Evolutionary conservation across 1,140 invertebrate species (phyloP).

Genomic region (Thaumetopoea pityocampa): DNA sequence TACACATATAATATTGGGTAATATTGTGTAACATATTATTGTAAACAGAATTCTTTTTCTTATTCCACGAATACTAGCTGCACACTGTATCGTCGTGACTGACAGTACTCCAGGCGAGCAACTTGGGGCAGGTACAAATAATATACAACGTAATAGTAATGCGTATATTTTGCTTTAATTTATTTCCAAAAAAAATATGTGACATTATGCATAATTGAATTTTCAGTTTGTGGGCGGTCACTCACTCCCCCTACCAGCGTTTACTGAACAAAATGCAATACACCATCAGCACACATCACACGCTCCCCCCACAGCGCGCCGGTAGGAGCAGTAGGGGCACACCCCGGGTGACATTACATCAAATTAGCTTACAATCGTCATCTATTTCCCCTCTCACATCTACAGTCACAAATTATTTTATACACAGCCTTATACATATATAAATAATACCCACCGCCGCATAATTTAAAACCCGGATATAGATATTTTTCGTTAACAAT

Average conservation of each 20-base stretch:
- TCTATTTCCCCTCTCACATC: constrained; percentile 34
- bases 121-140: constrained; percentile 18
- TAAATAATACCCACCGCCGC: constrained; percentile 57
- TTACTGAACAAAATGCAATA: constrained; percentile 48
- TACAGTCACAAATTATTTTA: constrained; percentile 55
- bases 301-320: constrained; percentile 30
- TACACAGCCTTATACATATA: constrained; percentile 61
- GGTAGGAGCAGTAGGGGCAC: constrained; percentile 38
- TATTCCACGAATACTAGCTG: too few relatives aligned
- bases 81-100: too few relatives aligned
- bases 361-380: constrained; percentile 54
- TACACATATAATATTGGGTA: too few relatives aligned
- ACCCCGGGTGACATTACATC: constrained; percentile 38
- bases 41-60: too few relatives aligned
- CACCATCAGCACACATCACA: constrained; percentile 48
- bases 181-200: constrained; percentile 71
- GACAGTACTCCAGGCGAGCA: too few relatives aligned
- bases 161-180: constrained; percentile 68
- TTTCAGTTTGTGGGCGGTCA: constrained; percentile 35
- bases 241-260: constrained; percentile 43
- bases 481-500: constrained; percentile 21
- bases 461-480: constrained; percentile 31
- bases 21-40: too few relatives aligned
- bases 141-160: constrained; percentile 53
- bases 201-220: constrained; percentile 66